A percentile compares a stretch with the other conserved stretches of the same genome.
phyloP scores from a whole-genome alignment of 2,797 vertebrate species.

The Eutrigla gurnardus region DNA sequence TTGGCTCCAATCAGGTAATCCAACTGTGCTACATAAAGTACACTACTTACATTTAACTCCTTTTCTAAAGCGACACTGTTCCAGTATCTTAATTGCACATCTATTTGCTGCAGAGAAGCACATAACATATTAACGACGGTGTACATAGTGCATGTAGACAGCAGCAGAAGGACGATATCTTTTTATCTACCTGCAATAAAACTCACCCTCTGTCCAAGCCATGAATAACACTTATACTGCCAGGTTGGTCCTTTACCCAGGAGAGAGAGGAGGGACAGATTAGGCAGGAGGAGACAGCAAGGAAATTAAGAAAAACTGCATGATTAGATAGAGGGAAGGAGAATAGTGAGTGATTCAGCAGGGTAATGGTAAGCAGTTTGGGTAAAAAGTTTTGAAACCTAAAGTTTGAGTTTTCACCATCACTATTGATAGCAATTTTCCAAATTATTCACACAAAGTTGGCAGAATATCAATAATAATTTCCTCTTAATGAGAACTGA shows the following conservation, averaged over 20 bases:
- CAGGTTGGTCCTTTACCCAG: slow-evolving; percentile 54
- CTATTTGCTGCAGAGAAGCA: slow-evolving; percentile 70
- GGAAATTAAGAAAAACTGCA: slow-evolving; percentile 61
- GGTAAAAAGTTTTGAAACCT: not conserved
- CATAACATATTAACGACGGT: slow-evolving; percentile 72
- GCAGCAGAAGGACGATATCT: slow-evolving; percentile 77
- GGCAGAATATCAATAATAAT: not conserved
- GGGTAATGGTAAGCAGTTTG: not conserved
- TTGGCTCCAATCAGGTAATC: slow-evolving; percentile 6
- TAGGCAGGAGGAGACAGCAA: slow-evolving; percentile 34
- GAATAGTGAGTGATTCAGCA: not conserved
- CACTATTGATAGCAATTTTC: not conserved
- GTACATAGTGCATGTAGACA: slow-evolving; percentile 73
- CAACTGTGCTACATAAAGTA: slow-evolving; percentile 42
- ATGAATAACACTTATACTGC: slow-evolving; percentile 76
- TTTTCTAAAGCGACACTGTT: slow-evolving; percentile 49
- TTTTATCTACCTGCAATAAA: slow-evolving; percentile 78
- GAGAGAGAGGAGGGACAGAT: slow-evolving; percentile 25
- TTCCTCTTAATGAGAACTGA: not conserved
- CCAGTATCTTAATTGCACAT: slow-evolving; percentile 65
- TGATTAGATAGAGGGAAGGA: slow-evolving; percentile 25
- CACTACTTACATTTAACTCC: slow-evolving; percentile 57
- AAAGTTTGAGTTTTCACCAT: not conserved
- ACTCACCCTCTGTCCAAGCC: slow-evolving; percentile 75
- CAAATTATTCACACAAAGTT: not conserved